These are phyloP conservation scores for Microtus richardsoni DNA, from an alignment of 2,113 vertebrate species.

Conservation along the genomic window DNA sequence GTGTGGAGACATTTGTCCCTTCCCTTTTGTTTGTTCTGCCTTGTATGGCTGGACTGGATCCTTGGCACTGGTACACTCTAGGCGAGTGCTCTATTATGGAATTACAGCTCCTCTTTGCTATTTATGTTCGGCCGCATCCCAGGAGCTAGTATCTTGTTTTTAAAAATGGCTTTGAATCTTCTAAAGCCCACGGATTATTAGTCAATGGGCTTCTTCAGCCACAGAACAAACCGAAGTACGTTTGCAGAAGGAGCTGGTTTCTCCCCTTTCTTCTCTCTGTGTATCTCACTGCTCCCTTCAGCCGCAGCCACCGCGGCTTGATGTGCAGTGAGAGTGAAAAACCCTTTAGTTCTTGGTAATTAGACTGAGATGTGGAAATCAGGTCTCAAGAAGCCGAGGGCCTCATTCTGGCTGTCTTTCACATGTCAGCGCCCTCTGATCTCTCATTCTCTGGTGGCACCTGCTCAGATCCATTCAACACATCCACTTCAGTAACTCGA, in stretches of 20 bases:
- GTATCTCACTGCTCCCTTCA: background rate
- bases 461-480: constrained; percentile 65
- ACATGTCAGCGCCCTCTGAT: constrained; percentile 56
- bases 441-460: constrained; percentile 56
- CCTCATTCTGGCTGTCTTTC: constrained; percentile 19
- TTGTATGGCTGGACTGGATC: background rate
- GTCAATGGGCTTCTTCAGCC: background rate
- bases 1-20: background rate
- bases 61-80: background rate
- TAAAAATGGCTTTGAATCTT: background rate
- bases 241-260: background rate
- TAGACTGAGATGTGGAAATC: background rate
- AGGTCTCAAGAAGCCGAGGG: background rate
- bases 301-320: background rate
- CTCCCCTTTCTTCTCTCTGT: background rate
- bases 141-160: background rate
- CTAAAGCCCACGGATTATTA: constrained; percentile 22
- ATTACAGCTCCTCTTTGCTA: background rate
- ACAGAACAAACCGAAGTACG: background rate
- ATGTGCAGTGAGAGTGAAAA: background rate
- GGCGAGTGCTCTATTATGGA: background rate
- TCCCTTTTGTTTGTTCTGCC: background rate
- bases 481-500: constrained; percentile 71
- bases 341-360: background rate
- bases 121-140: background rate